Base-by-base conservation (phyloP, 1,140 invertebrate species). In the Leptopilina clavipes region DNA sequence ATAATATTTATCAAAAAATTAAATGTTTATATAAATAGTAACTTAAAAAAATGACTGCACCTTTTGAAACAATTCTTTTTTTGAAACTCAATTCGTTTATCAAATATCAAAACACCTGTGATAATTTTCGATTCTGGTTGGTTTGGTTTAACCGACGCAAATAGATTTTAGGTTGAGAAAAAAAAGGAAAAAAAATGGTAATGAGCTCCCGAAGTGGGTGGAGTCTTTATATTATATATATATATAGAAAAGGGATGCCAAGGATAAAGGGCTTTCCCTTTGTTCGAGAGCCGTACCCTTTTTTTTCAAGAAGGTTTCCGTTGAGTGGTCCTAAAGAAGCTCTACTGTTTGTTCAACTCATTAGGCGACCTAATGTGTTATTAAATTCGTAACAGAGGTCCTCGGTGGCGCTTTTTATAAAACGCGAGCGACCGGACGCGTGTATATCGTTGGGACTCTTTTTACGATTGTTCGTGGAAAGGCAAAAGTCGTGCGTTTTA, bases 321-420 rank as follows among this genome's bases (percentile, higher is more conserved):
- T 65, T 65, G 59, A 65, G 59, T 31, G 25, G 59, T 65, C 59
- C 59, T 31, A 65, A 65, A 45, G n/a, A 45, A 59, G 43, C 31
- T 72, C 48, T 72, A 75, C 45, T 48, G 14, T 79, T 82, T 79
- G 75, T 45, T 79, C 76, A 79, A 82, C 78, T 82, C 78, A 82
- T 82, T 79, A 78, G 75, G 19, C 31, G 54, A 54, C 77, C 73
- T 75, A 79, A 81, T 81, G 72, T 74, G 75, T 76, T 75, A 81
- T 79, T 81, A 81, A 81, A 78, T 76, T 79, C 75, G 75, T 73
- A 79, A 79, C 77, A 73, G n/a, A n/a, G 79, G 73, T 75, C 71
- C 45, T 74, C 22, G 56, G 44, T 71, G 54, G 65, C 25, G 43
- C 74, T 75, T 72, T 73, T 80, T 73, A 73, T 65, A 65, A 37